Conservation (phyloP, 1,140 invertebrate genomes). For the Zaprionus davidi region DNA sequence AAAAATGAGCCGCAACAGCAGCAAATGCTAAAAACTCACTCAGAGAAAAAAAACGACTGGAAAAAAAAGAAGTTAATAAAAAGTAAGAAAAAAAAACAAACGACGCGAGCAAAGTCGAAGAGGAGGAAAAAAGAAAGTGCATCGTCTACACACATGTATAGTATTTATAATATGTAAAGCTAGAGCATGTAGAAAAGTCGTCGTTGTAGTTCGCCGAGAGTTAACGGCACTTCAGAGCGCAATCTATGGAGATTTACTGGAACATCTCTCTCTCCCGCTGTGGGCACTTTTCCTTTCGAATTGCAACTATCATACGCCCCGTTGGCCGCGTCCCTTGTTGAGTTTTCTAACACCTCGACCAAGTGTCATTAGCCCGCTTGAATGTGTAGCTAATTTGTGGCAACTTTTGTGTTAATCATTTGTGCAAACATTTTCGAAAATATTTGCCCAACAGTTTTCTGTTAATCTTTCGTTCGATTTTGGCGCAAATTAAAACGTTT, state of each 20-base stretch:
- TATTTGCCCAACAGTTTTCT: slow-evolving; percentile 16
- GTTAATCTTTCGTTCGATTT: slow-evolving; percentile 26
- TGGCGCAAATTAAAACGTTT: slow-evolving; percentile 18
- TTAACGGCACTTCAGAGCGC: slow-evolving; percentile 45
- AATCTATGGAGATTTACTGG: slow-evolving; percentile 60
- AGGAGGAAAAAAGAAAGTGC: slow-evolving; percentile 50
- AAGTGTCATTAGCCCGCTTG: slow-evolving; percentile 26
- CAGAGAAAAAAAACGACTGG: slow-evolving; percentile 6
- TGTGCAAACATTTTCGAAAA: slow-evolving; percentile 23
- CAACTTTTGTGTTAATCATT: slow-evolving; percentile 33
- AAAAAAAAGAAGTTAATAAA: slow-evolving; percentile 17
- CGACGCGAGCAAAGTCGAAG: slow-evolving; percentile 26
- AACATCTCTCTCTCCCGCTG: not conserved
- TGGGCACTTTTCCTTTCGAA: slow-evolving; percentile 44
- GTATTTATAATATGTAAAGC: slow-evolving; percentile 7
- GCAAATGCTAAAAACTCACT: slow-evolving; percentile 1
- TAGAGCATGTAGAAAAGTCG: slow-evolving; percentile 7
- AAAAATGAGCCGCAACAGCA: not conserved
- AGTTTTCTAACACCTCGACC: slow-evolving; percentile 2
- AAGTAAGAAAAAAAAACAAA: not conserved
- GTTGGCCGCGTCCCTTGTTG: not conserved
- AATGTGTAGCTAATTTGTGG: slow-evolving; percentile 17
- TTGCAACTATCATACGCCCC: slow-evolving; percentile 16
- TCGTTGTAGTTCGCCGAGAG: slow-evolving; percentile 34
- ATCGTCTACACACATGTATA: slow-evolving; percentile 23